phyloP scores from a whole-genome alignment of 53 echinoderm and acorn worm species.

The Holothuria leucospilota region DNA sequence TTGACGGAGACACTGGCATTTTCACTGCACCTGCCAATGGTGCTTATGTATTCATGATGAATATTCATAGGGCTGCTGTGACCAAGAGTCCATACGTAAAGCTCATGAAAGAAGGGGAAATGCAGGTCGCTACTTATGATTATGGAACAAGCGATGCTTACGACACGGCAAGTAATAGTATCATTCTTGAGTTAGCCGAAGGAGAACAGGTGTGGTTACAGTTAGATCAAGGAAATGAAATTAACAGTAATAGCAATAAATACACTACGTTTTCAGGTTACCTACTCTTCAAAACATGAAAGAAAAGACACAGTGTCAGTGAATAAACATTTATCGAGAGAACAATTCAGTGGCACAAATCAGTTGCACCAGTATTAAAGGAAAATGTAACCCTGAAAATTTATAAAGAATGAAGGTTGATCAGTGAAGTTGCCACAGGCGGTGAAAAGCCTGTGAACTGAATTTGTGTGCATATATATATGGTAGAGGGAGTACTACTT shows the following conservation, averaged over 20 bases:
- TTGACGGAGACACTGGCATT: slow-evolving; percentile 76
- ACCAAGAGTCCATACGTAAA: slow-evolving; percentile 94
- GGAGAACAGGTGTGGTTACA: slow-evolving; percentile 83
- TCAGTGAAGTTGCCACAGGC: no score
- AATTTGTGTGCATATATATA: no score
- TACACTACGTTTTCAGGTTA: slow-evolving; percentile 93
- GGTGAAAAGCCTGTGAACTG: no score
- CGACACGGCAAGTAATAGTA: slow-evolving; percentile 89
- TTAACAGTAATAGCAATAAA: slow-evolving; percentile 86
- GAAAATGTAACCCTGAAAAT: no score
- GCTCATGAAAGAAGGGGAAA: slow-evolving; percentile 84
- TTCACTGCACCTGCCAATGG: slow-evolving; percentile 72
- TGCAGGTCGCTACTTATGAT: slow-evolving; percentile 86
- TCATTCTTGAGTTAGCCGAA: slow-evolving; percentile 66
- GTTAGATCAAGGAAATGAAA: slow-evolving; percentile 84
- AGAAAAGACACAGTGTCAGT: not conserved
- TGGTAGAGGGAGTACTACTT: no score
- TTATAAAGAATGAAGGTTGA: no score
- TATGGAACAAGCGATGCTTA: slow-evolving; percentile 90
- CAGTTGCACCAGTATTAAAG: no score
- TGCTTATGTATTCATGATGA: slow-evolving; percentile 81
- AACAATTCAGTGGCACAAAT: no score
- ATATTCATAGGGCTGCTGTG: slow-evolving; percentile 89
- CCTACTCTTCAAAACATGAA: slow-evolving; percentile 73
- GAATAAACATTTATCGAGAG: no score